Base-by-base conservation (phyloP, 2,888 invertebrate genomes). In the Macrosoma leucophasiata region DNA sequence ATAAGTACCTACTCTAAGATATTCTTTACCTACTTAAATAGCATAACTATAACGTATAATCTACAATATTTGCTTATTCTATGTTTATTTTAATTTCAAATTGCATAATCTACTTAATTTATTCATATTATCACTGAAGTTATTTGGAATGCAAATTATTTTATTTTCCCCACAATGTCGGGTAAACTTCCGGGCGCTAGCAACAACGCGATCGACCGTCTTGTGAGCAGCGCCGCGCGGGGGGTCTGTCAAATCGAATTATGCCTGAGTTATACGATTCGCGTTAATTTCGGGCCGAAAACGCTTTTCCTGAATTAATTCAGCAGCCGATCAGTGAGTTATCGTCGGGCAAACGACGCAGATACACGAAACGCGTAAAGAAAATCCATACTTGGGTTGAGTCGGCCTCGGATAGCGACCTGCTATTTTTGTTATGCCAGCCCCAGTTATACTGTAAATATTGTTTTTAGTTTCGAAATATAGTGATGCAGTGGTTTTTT, bases 371-470 rank as follows among this genome's bases (percentile, higher is more conserved):
- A 54, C 22, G 19, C 15, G 18, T 29, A 29, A 13, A 25, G 21
- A 27, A 18, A 17, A n/a, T n/a, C n/a, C n/a, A n/a, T n/a, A n/a
- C n/a, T n/a, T n/a, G n/a, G n/a, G n/a, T n/a, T n/a, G n/a, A 8
- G 29, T 18, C 28, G 25, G 14, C 14, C 21, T 24, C 25, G 21
- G 13, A 11, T 26, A 26, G 21, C 17, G 9, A 30, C 22, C 48
- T 52, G 55, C 77, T 81, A 82, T 82, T 82, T 81, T 77, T 69
- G 69, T 79, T 76, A 68, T 73, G 69, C 70, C n/a, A n/a, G n/a
- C n/a, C n/a, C 66, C 68, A 69, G 61, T 70, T 75, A 62, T 60
- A 66, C 62, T 58, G 71, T 77, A 77, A 76, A 78, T 77, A 81
- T 76, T 78, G 75, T 75, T 69, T 70, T 71, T 65, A 55, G 60